phyloP scores from a whole-genome alignment of 2,113 vertebrate genomes.

The Neoarius graeffei region DNA sequence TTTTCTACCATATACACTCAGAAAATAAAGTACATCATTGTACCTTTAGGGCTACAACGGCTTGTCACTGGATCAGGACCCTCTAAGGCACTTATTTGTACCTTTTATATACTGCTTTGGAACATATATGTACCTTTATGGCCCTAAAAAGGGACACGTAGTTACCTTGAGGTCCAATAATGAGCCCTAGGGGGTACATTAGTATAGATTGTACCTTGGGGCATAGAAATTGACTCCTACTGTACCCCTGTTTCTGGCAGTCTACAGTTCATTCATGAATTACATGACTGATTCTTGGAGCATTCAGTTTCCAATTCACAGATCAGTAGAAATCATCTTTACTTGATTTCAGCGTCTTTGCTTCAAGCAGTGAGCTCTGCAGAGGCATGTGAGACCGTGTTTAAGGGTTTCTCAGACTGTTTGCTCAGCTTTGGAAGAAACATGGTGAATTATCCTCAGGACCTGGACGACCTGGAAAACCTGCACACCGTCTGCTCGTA shows the following conservation, averaged over 20 bases:
- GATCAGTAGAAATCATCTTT: not conserved
- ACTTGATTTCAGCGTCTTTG: conserved; percentile 71
- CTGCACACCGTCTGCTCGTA: conserved; percentile 85
- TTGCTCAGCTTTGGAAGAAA: conserved; percentile 84
- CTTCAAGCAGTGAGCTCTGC: conserved; percentile 78
- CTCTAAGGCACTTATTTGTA: no score
- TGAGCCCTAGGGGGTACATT: no score
- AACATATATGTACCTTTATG: no score
- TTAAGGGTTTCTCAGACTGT: conserved; percentile 85
- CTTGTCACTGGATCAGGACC: no score
- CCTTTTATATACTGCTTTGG: no score
- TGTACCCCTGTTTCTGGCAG: no score
- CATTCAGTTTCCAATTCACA: not conserved
- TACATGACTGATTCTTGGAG: not conserved
- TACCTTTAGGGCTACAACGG: no score
- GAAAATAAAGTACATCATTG: no score
- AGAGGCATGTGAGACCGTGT: conserved; percentile 82
- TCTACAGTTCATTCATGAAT: not conserved
- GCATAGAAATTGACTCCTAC: no score
- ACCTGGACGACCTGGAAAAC: conserved; percentile 81
- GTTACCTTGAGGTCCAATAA: no score
- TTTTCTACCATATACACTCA: not conserved
- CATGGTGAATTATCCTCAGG: conserved; percentile 82
- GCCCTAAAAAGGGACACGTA: no score
- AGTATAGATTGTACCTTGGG: no score